These are phyloP conservation scores for Actinia equina DNA, from an alignment of 64 coral and sea anemone genomes.

Conservation along the genomic window DNA sequence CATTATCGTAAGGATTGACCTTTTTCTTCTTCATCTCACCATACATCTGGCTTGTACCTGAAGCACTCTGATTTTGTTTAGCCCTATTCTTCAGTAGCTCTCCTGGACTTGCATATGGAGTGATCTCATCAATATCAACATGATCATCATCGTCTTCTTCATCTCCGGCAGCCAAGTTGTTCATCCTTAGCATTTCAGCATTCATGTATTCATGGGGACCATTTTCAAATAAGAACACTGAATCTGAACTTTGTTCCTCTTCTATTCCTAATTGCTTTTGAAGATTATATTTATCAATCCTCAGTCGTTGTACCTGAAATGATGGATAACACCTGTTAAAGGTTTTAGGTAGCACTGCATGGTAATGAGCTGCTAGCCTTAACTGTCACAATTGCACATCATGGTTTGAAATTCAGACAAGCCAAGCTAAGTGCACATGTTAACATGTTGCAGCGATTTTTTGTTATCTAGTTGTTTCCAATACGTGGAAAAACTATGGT, in stretches of 20 bases:
- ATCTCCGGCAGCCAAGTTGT: background rate
- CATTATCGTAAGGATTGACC: slow-evolving; percentile 62
- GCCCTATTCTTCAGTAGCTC: slow-evolving; percentile 53
- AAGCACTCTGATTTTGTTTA: slow-evolving; percentile 5
- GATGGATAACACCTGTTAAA: background rate
- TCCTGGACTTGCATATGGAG: slow-evolving; percentile 78
- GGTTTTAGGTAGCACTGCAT: too few species aligned
- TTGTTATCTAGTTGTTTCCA: too few species aligned
- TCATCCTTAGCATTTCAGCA: slow-evolving; percentile 36
- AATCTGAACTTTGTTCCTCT: slow-evolving; percentile 16
- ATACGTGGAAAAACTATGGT: too few species aligned
- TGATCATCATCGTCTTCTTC: slow-evolving; percentile 82
- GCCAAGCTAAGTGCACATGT: too few species aligned
- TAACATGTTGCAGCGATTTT: too few species aligned
- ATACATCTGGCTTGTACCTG: background rate
- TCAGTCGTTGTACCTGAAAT: slow-evolving; percentile 73
- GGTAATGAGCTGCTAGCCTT: too few species aligned
- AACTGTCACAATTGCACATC: too few species aligned
- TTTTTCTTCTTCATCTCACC: background rate
- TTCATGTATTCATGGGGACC: slow-evolving; percentile 36
- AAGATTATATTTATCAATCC: slow-evolving; percentile 64
- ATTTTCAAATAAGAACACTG: slow-evolving; percentile 13
- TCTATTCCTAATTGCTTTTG: slow-evolving; percentile 66
- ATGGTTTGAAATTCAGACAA: too few species aligned
- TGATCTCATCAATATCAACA: slow-evolving; percentile 72